A percentile compares a stretch with the other conserved stretches of the same genome.
These are phyloP conservation scores for Lathamus discolor DNA, from an alignment of 2,113 vertebrate species.

Conservation along the genomic window DNA sequence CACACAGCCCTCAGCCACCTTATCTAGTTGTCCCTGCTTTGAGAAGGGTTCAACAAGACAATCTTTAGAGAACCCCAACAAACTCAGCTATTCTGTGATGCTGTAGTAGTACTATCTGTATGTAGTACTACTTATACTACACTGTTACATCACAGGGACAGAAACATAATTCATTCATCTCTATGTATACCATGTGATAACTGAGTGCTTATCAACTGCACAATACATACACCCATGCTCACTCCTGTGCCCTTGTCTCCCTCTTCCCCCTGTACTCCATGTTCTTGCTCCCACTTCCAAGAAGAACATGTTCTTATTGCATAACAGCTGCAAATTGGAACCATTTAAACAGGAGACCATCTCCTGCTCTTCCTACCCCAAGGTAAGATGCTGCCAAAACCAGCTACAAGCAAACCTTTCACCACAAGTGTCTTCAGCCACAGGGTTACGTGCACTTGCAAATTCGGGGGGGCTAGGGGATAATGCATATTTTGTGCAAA, in stretches of 20 bases:
- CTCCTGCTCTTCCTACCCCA: not conserved
- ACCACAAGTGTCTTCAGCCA: not conserved
- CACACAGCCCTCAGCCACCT: no score
- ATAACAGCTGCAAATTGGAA: not conserved
- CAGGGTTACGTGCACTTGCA: not conserved
- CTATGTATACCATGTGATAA: not conserved
- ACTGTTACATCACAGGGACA: no score
- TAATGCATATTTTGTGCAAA: not conserved
- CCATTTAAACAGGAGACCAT: not conserved
- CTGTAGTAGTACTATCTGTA: not conserved
- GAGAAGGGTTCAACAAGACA: not conserved
- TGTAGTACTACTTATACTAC: not conserved
- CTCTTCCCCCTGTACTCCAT: not conserved
- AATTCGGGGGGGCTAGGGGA: not conserved
- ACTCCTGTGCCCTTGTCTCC: not conserved
- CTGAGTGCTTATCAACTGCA: not conserved
- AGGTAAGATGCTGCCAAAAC: not conserved
- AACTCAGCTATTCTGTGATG: not conserved
- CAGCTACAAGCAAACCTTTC: not conserved
- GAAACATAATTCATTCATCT: not conserved
- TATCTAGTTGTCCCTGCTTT: not conserved
- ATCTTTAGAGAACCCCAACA: not conserved
- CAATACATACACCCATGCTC: no score
- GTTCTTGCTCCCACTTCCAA: not conserved
- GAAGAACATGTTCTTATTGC: not conserved